Base-by-base conservation (phyloP, 1,140 invertebrate genomes). In the Mya arenaria region DNA sequence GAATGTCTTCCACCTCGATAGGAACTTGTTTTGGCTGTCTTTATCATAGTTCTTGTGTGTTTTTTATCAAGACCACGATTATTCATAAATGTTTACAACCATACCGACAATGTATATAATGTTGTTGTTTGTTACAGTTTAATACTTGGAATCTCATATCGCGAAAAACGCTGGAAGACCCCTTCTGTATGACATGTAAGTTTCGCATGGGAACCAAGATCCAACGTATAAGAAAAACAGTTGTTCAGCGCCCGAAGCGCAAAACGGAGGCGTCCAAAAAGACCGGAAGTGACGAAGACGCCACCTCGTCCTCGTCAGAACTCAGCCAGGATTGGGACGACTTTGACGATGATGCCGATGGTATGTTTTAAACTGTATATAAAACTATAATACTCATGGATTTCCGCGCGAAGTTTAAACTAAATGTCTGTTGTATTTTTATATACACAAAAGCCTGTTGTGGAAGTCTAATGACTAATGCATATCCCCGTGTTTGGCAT, bases 131-230 rank as follows among this genome's bases (percentile, higher is more conserved):
- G 6, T 52, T 56, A 4, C 23, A 78, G 75, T 79, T 79, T 28
- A 58, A 52, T n/a, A 79, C 68, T 0, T 79, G 75, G 75, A 79
- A 65, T 56, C 41, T 79, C 1, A 56, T 79, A 1, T 25, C 34
- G 6, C 62, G 75, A 1, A 68, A 55, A 6, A 68, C 41, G n/a
- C 15, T 39, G 15, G 75, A 79, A 25, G 56, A 68, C 34, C 34
- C 75, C 23, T 79, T 79, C 41, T 79, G 75, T 68, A 56, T 79
- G 62, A 79, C 63, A 19, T 79, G 60, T 19, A 79, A 79, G 36
- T 79, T 68, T 28, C 62, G 75, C 23, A 28, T 68, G 17, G 4
- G 41, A 41, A 63, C 63, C 10, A 66, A 79, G 23, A 39, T 79
- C 19, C 62, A 39, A 25, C 39, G 75, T 37, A 79, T 66, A 0